Evolutionary conservation across 2,797 vertebrate species (phyloP), one percentile per base, ranked within the genome.

Genomic region (Steatocranus sp.): DNA sequence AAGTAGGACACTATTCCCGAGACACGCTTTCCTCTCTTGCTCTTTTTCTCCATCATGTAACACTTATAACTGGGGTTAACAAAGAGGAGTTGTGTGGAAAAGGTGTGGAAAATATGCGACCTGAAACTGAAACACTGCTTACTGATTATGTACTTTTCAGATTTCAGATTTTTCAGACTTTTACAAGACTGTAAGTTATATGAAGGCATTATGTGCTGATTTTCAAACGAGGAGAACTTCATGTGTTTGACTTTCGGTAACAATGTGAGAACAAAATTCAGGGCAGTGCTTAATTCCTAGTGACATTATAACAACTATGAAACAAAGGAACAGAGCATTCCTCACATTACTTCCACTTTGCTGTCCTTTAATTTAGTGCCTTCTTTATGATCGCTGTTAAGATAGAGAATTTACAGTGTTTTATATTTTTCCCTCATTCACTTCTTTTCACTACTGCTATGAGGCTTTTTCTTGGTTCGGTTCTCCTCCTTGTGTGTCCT

Each of bases 1-100:
- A 91, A 93, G 81, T 90, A 91, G 93, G 91, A 93, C 92, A 91
- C 81, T 66, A 79, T 87, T 91, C 87, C 83, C 88, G 4, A 10
- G 80, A 87, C 76, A 79, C 75, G 56, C 68, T 49, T 77, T 20
- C 30, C 75, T 89, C 84, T 87, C 73, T 68, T 89, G 76, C 85
- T 83, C 73, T 58, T 78, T 80, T 43, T 76, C 79, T 81, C 74
- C 78, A 78, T 89, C 76, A 79, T 76, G 76, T 58, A 81, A 34
- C 56, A 81, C 74, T 81, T 48, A 54, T 73, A 78, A 74, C 25
- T 9, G 5, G 1, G 48, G 53, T 80, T 86, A 74, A 27, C 54
- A 61, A 34, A 61, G 32, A 81, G 32, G 75, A 81, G 81, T 75
- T 41, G 38, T 78, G 76, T 48, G 38, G 54, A 46, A 73, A 63